Evolutionary conservation across 2,888 invertebrate species (phyloP), one percentile per base, ranked within the genome.

Genomic region (Drosophila anceps): DNA sequence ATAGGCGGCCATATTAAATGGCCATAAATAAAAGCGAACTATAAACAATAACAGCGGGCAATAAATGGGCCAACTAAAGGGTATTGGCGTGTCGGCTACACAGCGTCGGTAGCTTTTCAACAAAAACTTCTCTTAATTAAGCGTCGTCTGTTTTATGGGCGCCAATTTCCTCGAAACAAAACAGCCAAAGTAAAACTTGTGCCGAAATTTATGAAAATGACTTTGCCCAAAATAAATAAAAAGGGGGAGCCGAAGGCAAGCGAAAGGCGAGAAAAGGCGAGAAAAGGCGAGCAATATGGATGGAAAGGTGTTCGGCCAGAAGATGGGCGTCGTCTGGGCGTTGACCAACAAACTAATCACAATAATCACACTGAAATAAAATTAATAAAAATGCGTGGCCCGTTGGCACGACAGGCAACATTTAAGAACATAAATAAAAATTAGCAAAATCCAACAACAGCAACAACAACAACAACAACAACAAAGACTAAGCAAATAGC

Each of bases 361-460:
- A 90, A 83, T 90, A 90, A 90, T 90, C 90, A 85, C 91, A 82
- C 79, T 75, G 79, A 91, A 90, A 90, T 88, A 85, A 90, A 90
- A 90, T 90, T 91, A 90, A 91, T 91, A 91, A 89, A 90, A 91
- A 89, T 90, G 84, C 79, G 82, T 88, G 76, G 88, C 76, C 81
- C 86, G 77, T 71, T 81, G 89, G 84, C 84, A 82, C 81, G 84
- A 72, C 73, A 82, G 85, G 71, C 60, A 89, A 69, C 88, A 81
- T 87, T 90, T 85, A 90, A 79, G 81, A 79, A 88, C 90, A 90
- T 90, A 85, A 88, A 88, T 90, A 90, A 90, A 89, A 90, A 88
- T 88, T 89, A 88, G 89, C 81, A 83, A 89, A 81, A 81, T 81
- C 88, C 87, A 90, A 87, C 90, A 90, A 44, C 18, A 41, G 13